Base-by-base conservation (phyloP, 2,113 vertebrate genomes). In the Limanda limanda region DNA sequence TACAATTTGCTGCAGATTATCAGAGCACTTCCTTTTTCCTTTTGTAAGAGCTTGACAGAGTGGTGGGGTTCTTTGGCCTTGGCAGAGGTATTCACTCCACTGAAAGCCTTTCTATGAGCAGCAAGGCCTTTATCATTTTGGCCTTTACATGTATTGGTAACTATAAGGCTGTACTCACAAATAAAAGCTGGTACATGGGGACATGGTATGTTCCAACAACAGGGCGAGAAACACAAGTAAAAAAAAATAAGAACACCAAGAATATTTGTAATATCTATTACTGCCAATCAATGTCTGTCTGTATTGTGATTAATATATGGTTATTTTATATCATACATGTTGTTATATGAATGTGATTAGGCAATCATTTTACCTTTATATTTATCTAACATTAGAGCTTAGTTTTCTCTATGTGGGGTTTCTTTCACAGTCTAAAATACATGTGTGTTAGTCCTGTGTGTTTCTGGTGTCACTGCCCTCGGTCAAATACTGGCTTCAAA, bases 401-500 rank as follows among this genome's bases (percentile, higher is more conserved):
- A 10, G 57, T 59, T 15, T 24, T 6, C 18, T 23, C 11, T 1
- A 7, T 51, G 15, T 37, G 11, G 25, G 11, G 21, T 17, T 37
- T 58, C 35, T 9, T 31, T 45, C 17, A 27, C 25, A 27, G 12
- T 71, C 27, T 17, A 47, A 47, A 17, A 17, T 47, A 17, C 45
- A 17, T 47, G 45, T 6, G 2, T 51, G 47, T 51, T 4, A 17
- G 17, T 17, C 5, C 15, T 51, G 15, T 54, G 48, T 81, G 31
- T 57, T 59, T 52, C 48, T 51, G 5, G 23, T 27, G 56, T 0
- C 3, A 18, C 56, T 27, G 1, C 20, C 37, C 40, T 8, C 61
- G 15, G 47, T 47, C 48, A 57, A 62, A 68, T 23, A 72, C 24
- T 52, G 40, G 27, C 59, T 59, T 63, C 6, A 56, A 10, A 74